phyloP scores from a whole-genome alignment of 2,888 invertebrate genomes.

The Plebejus anna region DNA sequence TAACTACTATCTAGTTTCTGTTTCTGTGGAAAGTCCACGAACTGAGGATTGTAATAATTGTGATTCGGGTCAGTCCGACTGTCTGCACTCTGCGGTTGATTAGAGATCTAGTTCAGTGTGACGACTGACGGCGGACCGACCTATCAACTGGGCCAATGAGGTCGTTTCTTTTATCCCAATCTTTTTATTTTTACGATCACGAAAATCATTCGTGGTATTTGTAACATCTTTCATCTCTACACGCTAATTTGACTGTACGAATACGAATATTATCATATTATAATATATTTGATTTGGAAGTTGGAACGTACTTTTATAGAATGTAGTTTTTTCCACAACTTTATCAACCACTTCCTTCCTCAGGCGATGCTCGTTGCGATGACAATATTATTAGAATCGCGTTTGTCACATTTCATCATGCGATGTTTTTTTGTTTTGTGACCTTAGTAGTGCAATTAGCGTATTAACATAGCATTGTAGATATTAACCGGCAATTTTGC shows the following conservation, averaged over 20 bases:
- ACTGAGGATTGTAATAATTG: conserved; percentile 18
- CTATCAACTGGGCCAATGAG: conserved; percentile 3
- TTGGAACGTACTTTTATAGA: neutral
- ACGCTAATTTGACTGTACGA: neutral
- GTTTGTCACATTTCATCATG: conserved; percentile 8
- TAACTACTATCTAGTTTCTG: neutral
- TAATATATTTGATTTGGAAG: neutral
- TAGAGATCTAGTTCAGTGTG: conserved; percentile 21
- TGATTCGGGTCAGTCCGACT: conserved; percentile 4
- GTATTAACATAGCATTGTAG: neutral
- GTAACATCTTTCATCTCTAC: neutral
- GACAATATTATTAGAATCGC: neutral
- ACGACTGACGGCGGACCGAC: conserved; percentile 19
- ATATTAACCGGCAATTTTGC: neutral
- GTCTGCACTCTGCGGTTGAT: conserved; percentile 15
- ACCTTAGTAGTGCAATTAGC: neutral
- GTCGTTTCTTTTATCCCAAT: conserved; percentile 1
- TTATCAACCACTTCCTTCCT: conserved; percentile 11
- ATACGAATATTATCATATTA: neutral
- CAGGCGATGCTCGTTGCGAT: neutral
- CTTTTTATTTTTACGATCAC: neutral
- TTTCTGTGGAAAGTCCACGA: neutral
- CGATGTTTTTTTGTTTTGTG: conserved; percentile 2
- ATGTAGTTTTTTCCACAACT: conserved; percentile 5
- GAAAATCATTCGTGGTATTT: neutral